phyloP scores from a whole-genome alignment of 2,113 vertebrate genomes.

The Takifugu bimaculatus region DNA sequence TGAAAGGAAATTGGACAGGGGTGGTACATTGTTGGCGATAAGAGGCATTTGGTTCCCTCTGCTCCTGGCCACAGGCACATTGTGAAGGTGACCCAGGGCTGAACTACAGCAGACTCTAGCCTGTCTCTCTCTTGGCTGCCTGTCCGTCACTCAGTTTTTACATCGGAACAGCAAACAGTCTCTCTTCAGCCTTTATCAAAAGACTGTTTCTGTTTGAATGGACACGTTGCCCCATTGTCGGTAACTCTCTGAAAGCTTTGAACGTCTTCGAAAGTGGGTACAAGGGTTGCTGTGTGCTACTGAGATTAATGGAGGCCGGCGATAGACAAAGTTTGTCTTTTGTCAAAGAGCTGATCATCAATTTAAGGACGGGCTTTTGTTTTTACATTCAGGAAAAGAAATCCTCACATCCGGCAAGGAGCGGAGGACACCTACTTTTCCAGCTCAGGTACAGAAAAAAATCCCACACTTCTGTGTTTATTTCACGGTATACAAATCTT shows the following conservation, averaged over 20 bases:
- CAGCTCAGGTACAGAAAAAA: constrained; percentile 79
- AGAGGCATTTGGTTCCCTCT: constrained; percentile 60
- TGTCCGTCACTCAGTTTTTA: constrained; percentile 41
- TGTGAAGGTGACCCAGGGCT: constrained; percentile 62
- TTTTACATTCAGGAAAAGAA: constrained; percentile 73
- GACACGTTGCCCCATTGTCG: constrained; percentile 27
- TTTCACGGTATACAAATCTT: neutral
- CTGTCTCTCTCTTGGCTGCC: constrained; percentile 14
- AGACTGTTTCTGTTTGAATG: constrained; percentile 49
- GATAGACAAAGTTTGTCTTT: constrained; percentile 10
- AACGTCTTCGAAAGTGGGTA: constrained; percentile 23
- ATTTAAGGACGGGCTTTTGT: constrained; percentile 15
- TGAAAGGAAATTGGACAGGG: constrained; percentile 61
- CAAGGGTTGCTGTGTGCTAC: constrained; percentile 37
- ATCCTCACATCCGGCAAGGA: constrained; percentile 78
- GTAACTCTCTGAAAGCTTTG: constrained; percentile 41
- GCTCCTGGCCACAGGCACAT: constrained; percentile 41
- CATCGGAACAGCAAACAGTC: constrained; percentile 66
- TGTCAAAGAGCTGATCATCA: constrained; percentile 14
- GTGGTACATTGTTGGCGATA: constrained; percentile 66
- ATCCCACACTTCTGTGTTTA: neutral
- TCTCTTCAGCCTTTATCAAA: constrained; percentile 56
- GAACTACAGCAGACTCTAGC: constrained; percentile 36
- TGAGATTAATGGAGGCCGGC: constrained; percentile 38
- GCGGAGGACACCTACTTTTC: constrained; percentile 90